A percentile compares a stretch with the other conserved stretches of the same genome.
These are phyloP conservation scores for Pangasius krempfi DNA, from an alignment of 2,797 vertebrate species.

Conservation along the genomic window DNA sequence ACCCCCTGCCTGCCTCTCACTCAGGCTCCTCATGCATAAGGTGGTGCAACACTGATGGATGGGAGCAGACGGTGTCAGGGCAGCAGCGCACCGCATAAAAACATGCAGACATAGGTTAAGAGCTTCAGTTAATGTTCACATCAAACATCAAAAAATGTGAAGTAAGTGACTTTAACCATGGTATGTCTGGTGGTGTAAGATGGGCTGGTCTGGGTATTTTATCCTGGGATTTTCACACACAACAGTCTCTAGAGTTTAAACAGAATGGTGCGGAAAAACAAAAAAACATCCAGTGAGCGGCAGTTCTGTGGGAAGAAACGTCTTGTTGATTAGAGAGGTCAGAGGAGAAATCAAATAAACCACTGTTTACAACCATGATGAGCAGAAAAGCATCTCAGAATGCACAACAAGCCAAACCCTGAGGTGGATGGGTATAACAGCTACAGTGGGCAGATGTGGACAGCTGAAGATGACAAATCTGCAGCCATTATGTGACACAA, in stretches of 20 bases:
- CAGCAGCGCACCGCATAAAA: neutral
- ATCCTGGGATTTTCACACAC: neutral
- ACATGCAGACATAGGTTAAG: neutral
- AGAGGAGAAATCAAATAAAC: neutral
- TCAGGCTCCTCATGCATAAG: neutral
- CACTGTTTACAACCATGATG: neutral
- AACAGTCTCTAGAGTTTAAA: neutral
- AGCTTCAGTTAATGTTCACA: neutral
- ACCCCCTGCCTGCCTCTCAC: conserved; percentile 7
- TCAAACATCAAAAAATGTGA: neutral
- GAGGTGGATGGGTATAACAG: neutral
- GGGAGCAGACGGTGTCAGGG: conserved; percentile 4
- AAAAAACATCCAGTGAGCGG: neutral
- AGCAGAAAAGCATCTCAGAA: neutral
- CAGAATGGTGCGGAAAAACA: neutral
- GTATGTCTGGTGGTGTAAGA: neutral
- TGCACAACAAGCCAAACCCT: neutral
- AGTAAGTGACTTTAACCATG: neutral
- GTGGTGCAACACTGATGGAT: conserved; percentile 1
- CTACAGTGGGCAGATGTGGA: neutral
- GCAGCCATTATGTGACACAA: no score
- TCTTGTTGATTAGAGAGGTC: neutral
- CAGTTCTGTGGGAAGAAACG: neutral
- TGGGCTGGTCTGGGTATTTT: neutral
- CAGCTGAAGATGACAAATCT: neutral